Evolutionary conservation across 37 sponge, comb jelly and placozoan genomes (phyloP), one percentile per base, ranked within the genome.

Genomic region (Hexactinellida sp.): DNA sequence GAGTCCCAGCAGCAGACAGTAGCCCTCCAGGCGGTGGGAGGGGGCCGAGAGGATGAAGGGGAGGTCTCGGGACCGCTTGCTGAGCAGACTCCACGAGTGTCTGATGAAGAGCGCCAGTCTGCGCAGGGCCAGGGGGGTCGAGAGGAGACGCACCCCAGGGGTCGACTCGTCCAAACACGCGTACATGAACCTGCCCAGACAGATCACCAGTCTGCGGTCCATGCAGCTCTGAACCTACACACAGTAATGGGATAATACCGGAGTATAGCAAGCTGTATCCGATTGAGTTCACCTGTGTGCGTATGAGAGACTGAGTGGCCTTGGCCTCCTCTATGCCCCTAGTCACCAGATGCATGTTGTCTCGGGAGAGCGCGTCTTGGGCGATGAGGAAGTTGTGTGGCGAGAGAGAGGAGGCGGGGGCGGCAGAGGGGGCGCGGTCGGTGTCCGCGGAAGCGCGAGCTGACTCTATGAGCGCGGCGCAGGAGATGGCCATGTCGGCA

Each of bases 91-190:
- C 76, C 76, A 63, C 32, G 76, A 10, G 28, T 63, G 76, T 25
- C 76, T 10, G 34, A 63, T 63, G 76, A 63, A 63, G 76, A 63
- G 76, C 76, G 76, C 76, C 76, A 63, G 30, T 28, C 76, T 63
- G 19, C 76, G 76, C 5, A 63, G 76, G 25, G 34, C 76, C 5
- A 63, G 30, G 76, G 76, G 76, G 76, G 76, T 63, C 19, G 76
- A 63, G 30, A 63, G 76, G 76, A 63, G 76, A n/a, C 21, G 76
- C 28, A 63, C 76, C 13, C 76, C 76, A 21, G 76, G 76, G 13
- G 76, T 63, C 5, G 76, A 63, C 34, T 63, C 76, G 34, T 63
- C 76, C 13, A 63, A 63, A n/a, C 76, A 63, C 5, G 28, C 76
- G 76, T 63, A 63, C 76, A 63, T 63, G 34, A 63, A 63, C 13